Evolutionary conservation across 2,797 vertebrate genomes (phyloP).

Genomic region (Eptatretus atami): DNA sequence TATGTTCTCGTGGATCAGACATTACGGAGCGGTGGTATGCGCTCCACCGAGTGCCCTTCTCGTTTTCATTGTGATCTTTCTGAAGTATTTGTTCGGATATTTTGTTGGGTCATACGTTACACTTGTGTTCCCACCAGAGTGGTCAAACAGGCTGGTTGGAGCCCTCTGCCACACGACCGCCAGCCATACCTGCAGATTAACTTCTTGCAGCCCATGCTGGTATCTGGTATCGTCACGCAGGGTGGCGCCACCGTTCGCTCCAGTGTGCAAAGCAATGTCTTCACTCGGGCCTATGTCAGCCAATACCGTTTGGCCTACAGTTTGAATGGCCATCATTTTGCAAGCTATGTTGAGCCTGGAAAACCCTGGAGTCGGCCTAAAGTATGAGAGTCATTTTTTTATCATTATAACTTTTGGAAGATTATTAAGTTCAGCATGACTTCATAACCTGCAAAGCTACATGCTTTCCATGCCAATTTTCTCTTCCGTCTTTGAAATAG

Average conservation of each 20-base stretch:
- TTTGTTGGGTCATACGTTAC: too few relatives aligned
- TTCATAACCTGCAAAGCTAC: too few relatives aligned
- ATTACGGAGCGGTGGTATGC: too few relatives aligned
- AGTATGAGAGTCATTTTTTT: conserved; percentile 11
- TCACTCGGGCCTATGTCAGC: conserved; percentile 18
- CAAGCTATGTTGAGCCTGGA: conserved; percentile 17
- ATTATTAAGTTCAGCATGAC: too few relatives aligned
- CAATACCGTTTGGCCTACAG: conserved; percentile 26
- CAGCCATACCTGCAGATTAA: conserved; percentile 35
- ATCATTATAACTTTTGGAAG: background rate
- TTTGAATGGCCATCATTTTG: conserved; percentile 16
- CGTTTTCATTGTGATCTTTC: too few relatives aligned
- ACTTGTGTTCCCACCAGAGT: conserved; percentile 13
- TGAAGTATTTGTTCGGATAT: too few relatives aligned
- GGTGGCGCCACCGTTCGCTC: conserved; percentile 14
- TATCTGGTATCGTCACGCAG: conserved; percentile 29
- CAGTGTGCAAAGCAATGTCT: background rate
- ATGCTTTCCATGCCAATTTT: too few relatives aligned
- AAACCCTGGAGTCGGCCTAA: conserved; percentile 12
- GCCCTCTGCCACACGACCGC: conserved; percentile 20
- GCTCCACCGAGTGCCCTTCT: too few relatives aligned
- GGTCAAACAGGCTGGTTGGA: conserved; percentile 35
- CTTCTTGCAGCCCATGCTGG: conserved; percentile 27
- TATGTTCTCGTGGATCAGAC: too few relatives aligned
- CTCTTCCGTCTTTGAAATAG: too few relatives aligned